Base-by-base conservation (phyloP, 2,113 vertebrate genomes). In the Sinocyclocheilus maitianheensis region DNA sequence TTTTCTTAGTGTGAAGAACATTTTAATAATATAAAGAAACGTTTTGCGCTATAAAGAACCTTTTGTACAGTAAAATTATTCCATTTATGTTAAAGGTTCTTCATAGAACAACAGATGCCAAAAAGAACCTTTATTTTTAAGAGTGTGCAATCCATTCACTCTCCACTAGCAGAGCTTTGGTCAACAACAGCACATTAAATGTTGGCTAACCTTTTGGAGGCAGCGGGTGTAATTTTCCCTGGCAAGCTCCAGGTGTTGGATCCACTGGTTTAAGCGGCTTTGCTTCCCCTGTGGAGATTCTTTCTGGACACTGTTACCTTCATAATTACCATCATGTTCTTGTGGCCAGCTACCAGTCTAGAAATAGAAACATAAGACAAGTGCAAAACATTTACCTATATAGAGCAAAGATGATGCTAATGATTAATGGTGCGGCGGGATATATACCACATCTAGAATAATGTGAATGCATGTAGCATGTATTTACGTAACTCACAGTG, bases 211-310 rank as follows among this genome's bases (percentile, higher is more conserved):
- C 94, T 95, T 96, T 92, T 96, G 95, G 84, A 96, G 94, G 95
- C 96, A 96, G 92, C 95, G 95, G 79, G 96, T 97, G 87, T 96
- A 96, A 91, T 96, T 97, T 93, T 96, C 96, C 94, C 96, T 95
- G 90, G 96, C 93, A 93, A 95, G 94, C 89, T 97, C 96, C 94
- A 97, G 94, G 90, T 95, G 95, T 85, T 96, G 95, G 79, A 97
- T 94, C 90, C 95, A 95, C 93, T 96, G 95, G 89, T 94, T 93
- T 87, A 95, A 94, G 90, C 95, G 95, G 90, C 95, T 95, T 84
- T 93, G 93, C 86, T 96, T 94, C 90, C 94, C 88, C 90, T 94
- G 95, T n/a, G 95, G 95, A 72, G 95, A 95, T 91, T 96, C 96
- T 89, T 95, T 94, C 90, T 96, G 95, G 85, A 96, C 93, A 71